These are phyloP conservation scores for Acleris sparsana DNA, from an alignment of 2,888 invertebrate genomes.

Conservation along the genomic window DNA sequence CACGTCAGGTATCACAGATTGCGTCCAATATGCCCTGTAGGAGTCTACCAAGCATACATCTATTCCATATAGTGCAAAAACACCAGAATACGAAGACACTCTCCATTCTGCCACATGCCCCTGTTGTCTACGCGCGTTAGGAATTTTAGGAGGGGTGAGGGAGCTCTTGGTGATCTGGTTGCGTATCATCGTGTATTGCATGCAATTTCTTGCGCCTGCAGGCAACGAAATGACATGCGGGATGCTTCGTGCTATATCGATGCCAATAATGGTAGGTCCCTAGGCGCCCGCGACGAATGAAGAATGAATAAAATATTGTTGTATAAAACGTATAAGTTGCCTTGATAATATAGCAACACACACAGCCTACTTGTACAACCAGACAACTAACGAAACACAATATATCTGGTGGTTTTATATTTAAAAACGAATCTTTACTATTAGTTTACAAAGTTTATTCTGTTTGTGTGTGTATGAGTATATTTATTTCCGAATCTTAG, in stretches of 20 bases:
- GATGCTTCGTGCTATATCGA: conserved; percentile 66
- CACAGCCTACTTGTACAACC: no score
- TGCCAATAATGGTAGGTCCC: conserved; percentile 63
- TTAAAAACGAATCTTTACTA: no score
- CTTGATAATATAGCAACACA: no score
- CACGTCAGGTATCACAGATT: conserved; percentile 77
- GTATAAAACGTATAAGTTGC: not conserved
- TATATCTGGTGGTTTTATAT: no score
- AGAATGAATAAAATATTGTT: conserved; percentile 16
- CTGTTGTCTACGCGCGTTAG: conserved; percentile 32
- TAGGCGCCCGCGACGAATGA: conserved; percentile 50
- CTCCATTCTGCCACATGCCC: conserved; percentile 37
- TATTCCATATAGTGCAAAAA: conserved; percentile 44
- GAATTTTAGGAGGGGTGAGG: conserved; percentile 35
- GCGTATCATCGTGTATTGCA: conserved; percentile 64
- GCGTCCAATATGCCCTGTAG: conserved; percentile 75
- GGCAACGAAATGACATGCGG: conserved; percentile 74
- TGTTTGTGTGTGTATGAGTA: no score
- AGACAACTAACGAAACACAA: no score
- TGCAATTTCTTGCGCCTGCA: conserved; percentile 78
- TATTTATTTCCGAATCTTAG: no score
- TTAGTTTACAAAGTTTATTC: no score
- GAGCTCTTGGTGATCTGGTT: conserved; percentile 51
- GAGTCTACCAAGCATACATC: conserved; percentile 60
- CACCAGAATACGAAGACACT: conserved; percentile 54